A percentile compares a stretch with the other conserved stretches of the same genome.
Evolutionary conservation across 1,140 invertebrate species (phyloP).

Genomic region (Calephelis nemesis): DNA sequence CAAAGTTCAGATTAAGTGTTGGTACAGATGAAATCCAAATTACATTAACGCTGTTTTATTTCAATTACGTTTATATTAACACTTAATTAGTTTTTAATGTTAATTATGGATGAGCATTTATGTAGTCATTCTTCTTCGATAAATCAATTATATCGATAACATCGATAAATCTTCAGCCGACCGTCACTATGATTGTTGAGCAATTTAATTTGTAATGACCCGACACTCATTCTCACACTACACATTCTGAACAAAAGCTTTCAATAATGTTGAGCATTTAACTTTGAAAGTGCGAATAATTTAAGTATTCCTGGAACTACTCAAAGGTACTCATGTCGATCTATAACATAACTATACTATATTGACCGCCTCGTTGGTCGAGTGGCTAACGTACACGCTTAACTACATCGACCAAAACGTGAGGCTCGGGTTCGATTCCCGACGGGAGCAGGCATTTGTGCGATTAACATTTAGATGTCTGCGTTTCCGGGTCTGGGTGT

Average conservation of each 20-base stretch:
- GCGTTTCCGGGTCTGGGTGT: too few relatives aligned
- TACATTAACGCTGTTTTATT: background rate
- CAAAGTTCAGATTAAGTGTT: background rate
- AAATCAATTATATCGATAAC: background rate
- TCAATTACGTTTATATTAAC: background rate
- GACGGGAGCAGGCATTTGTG: too few relatives aligned
- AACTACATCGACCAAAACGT: too few relatives aligned
- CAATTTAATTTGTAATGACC: slow-evolving; percentile 12
- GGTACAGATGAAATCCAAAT: background rate
- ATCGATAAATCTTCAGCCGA: background rate
- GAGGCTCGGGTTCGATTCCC: too few relatives aligned
- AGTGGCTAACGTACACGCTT: too few relatives aligned
- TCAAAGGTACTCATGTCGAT: too few relatives aligned
- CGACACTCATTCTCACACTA: slow-evolving; percentile 9
- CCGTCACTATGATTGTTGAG: background rate
- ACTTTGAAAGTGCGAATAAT: slow-evolving; percentile 4
- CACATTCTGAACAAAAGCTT: background rate
- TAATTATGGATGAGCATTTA: background rate
- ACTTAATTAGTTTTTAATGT: background rate
- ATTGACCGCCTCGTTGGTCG: too few relatives aligned
- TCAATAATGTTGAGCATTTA: background rate
- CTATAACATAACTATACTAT: too few relatives aligned
- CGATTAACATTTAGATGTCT: too few relatives aligned
- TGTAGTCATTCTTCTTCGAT: background rate
- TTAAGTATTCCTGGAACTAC: slow-evolving; percentile 1